phyloP scores from a whole-genome alignment of 2,113 vertebrate species.

The Stegostoma tigrinum region DNA sequence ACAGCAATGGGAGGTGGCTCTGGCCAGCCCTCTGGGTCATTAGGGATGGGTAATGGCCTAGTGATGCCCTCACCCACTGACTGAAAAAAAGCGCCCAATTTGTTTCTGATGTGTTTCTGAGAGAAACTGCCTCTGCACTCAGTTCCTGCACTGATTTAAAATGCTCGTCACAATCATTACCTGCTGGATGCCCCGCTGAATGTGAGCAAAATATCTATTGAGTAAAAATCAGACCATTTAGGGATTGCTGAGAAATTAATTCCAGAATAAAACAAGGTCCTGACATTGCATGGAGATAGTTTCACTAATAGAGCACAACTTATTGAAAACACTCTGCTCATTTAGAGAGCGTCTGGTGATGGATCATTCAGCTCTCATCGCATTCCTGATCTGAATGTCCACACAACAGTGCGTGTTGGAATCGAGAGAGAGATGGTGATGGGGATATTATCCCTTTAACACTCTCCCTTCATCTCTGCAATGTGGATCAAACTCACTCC shows the following conservation, averaged over 20 bases:
- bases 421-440: not conserved
- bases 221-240: not conserved
- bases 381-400: not conserved
- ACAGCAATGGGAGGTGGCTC: no score
- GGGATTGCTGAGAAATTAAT: not conserved
- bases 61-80: no score
- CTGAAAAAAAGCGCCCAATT: no score
- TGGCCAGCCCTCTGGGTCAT: no score
- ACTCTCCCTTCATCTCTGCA: not conserved
- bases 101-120: no score
- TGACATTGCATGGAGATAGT: not conserved
- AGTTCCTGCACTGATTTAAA: not conserved
- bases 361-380: not conserved
- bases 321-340: not conserved
- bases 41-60: no score
- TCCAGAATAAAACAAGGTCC: not conserved
- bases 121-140: no score
- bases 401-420: not conserved
- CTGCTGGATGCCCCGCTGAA: not conserved
- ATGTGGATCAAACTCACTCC: no score
- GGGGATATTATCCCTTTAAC: not conserved
- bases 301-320: not conserved
- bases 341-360: not conserved
- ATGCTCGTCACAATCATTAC: not conserved
- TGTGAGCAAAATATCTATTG: not conserved